Evolutionary conservation across 2,113 vertebrate species (phyloP), one percentile per base, ranked within the genome.

Genomic region (Ascaphus truei): DNA sequence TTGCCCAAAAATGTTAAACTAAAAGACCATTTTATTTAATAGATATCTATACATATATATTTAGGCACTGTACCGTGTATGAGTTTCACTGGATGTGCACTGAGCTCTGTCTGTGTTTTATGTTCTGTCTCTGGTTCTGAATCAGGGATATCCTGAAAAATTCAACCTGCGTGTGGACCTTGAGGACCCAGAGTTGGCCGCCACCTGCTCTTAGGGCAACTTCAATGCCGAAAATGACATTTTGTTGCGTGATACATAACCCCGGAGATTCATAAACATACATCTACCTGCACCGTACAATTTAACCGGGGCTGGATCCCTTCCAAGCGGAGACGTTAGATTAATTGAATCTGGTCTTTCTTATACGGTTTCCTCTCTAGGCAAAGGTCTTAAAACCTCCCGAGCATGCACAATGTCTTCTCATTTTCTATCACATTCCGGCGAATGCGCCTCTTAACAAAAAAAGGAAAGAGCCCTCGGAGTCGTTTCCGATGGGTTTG

Each of bases 331-430:
- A 60, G 57, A 61, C 47, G 43, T 71, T 61, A 51, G 57, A 61
- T 61, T 71, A 71, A 71, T 71, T 71, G 67, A 71, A 71, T 71
- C 67, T 48, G 57, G 56, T 71, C 67, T 71, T 60, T n/a, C n/a
- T 71, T 71, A 71, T 71, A 71, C 52, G 45, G 67, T 71, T 71
- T 71, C 57, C 33, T 71, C 67, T 71, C 67, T 39, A 71, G 67
- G 67, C 67, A 36, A 71, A 71, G 67, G 56, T 71, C 67, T 71
- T 71, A 71, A 71, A 71, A 71, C 50, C 67, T 61, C 30, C 67
- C 67, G 52, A 71, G 67, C 67, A 71, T 71, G 67, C 34, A 71
- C 37, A 71, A 71, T 61, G 67, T 60, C 56, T 58, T 71, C 61
- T 61, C 67, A 71, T 60, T 61, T 71, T 71, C 67, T 61, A 60